Percentiles rank a stretch among this genome's conserved stretches.
These are phyloP conservation scores for Pseudochromis fuscus DNA, from an alignment of 2,797 vertebrate species.

Conservation along the genomic window DNA sequence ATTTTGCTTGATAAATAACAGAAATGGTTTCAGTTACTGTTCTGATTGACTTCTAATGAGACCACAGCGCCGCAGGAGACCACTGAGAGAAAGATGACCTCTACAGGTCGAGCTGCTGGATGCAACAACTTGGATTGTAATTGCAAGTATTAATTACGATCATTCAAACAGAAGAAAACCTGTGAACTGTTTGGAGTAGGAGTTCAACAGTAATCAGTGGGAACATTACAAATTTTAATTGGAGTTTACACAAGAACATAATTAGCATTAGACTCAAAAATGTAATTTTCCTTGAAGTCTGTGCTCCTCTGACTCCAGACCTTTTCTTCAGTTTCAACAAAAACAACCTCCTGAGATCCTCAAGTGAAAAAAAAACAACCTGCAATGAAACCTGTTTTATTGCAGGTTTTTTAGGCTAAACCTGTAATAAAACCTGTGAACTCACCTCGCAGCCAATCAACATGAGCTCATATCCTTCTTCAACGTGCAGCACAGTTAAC, in stretches of 20 bases:
- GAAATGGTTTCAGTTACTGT: too few species aligned
- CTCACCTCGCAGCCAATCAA: neutral
- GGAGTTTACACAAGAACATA: too few species aligned
- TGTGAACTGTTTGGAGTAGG: too few species aligned
- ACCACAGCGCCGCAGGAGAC: neutral
- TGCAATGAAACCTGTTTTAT: neutral
- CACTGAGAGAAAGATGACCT: neutral
- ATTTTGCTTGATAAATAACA: too few species aligned
- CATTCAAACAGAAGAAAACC: neutral
- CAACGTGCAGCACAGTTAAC: neutral
- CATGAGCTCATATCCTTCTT: too few species aligned
- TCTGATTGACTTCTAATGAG: neutral
- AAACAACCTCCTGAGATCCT: conserved; percentile 26
- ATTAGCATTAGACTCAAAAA: too few species aligned
- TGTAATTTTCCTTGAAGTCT: neutral
- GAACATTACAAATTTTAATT: too few species aligned
- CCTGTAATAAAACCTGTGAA: neutral
- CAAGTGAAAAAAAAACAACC: neutral
- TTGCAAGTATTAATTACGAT: neutral
- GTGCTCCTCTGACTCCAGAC: neutral
- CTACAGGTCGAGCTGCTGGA: too few species aligned
- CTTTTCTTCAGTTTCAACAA: neutral
- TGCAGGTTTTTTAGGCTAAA: too few species aligned
- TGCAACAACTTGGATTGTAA: neutral
- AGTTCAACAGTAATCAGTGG: too few species aligned